Evolutionary conservation across 1,140 invertebrate genomes (phyloP), one percentile per base, ranked within the genome.

Genomic region (Amyelois transitella): DNA sequence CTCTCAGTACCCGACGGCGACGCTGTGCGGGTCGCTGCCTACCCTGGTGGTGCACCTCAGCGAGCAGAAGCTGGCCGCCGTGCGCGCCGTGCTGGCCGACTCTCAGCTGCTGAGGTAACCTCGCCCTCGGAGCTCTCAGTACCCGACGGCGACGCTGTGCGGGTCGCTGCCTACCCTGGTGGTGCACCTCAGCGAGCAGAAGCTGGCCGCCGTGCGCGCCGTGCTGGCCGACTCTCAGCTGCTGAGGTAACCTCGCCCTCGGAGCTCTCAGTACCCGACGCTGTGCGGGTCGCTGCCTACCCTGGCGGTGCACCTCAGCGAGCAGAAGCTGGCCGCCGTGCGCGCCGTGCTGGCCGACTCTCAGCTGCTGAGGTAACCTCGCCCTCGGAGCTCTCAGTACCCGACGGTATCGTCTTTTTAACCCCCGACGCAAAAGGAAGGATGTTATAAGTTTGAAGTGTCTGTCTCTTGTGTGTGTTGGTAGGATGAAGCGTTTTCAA

Each of bases 101-200:
- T n/a, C n/a, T n/a, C n/a, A n/a, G n/a, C n/a, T n/a, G n/a, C n/a
- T n/a, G n/a, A n/a, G n/a, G n/a, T n/a, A n/a, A n/a, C n/a, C n/a
- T n/a, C n/a, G n/a, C n/a, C n/a, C n/a, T n/a, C n/a, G n/a, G n/a
- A n/a, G n/a, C n/a, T n/a, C n/a, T n/a, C 91, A 94, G 63, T 98
- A 94, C 88, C 97, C 97, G 2, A 93, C 92, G 32, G 88, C 96
- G 7, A 95, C 94, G 10, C 77, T 98, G 1, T 93, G 94, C 45
- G 96, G 95, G 38, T 96, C 94, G 58, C 87, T 98, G 50, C 96
- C 96, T 0, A 93, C 94, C 75, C 86, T 98, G 17, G 94, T 96
- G 32, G 93, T 96, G 20, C 97, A 98, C 82, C 90, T 98, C 10
- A 98, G 96, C 86, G 96, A 97, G 78, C 92, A 94, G 60, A 97